phyloP scores from a whole-genome alignment of 2,888 invertebrate genomes.

The Dicyrtomina minuta region DNA sequence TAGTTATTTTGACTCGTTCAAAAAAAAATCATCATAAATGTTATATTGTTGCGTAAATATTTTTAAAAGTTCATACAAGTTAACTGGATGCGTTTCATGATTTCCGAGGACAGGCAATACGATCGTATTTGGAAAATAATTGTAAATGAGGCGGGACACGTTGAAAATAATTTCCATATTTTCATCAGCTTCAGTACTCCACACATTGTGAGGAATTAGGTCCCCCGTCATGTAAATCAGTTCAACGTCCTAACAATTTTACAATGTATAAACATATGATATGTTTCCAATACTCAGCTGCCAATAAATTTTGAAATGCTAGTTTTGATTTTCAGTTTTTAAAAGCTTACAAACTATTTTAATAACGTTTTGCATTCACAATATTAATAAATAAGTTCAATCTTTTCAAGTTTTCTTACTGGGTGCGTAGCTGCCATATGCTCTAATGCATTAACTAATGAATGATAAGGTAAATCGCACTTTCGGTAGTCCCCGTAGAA shows the following conservation, averaged over 20 bases:
- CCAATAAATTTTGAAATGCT: too few relatives aligned
- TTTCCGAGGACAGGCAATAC: conserved; percentile 50
- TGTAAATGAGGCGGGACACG: conserved; percentile 42
- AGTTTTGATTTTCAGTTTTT: too few relatives aligned
- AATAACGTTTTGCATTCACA: too few relatives aligned
- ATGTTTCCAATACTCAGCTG: neutral
- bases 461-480: conserved; percentile 49
- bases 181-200: conserved; percentile 44
- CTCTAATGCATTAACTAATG: conserved; percentile 48
- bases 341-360: too few relatives aligned
- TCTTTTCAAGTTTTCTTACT: too few relatives aligned
- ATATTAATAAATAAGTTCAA: too few relatives aligned
- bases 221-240: conserved; percentile 53
- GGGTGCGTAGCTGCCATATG: conserved; percentile 50
- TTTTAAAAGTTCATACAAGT: conserved; percentile 34
- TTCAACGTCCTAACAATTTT: conserved; percentile 44
- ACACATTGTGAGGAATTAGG: conserved; percentile 52
- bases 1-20: neutral
- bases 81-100: conserved; percentile 52
- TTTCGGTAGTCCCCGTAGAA: conserved; percentile 47
- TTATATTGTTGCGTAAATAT: neutral
- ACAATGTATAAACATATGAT: too few relatives aligned
- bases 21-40: conserved; percentile 19
- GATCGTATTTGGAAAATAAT: conserved; percentile 45
- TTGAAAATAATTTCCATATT: conserved; percentile 43